Evolutionary conservation across 2,888 invertebrate genomes (phyloP).

Genomic region (Drepana falcataria): DNA sequence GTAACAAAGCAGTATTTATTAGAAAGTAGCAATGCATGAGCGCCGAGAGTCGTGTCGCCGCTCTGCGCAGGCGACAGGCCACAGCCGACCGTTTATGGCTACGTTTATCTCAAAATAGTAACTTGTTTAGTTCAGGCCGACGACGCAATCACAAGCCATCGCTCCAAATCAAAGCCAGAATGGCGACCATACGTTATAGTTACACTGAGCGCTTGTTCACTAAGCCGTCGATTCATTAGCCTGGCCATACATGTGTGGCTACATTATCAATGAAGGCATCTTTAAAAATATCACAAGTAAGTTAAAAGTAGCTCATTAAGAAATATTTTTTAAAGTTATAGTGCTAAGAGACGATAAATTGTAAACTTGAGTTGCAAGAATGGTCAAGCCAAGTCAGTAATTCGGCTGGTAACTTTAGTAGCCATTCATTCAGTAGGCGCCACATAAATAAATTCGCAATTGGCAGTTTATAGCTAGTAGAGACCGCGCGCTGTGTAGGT

Average conservation of each 20-base stretch:
- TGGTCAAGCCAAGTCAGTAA: constrained; percentile 28
- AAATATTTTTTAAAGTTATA: constrained; percentile 24
- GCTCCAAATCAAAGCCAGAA: constrained; percentile 60
- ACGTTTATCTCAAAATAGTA: constrained; percentile 75
- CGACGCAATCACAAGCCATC: constrained; percentile 67
- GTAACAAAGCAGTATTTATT: constrained; percentile 43
- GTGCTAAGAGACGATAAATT: constrained; percentile 21
- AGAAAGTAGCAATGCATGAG: constrained; percentile 48
- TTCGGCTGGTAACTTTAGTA: constrained; percentile 36
- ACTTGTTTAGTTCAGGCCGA: constrained; percentile 69
- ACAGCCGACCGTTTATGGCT: constrained; percentile 65
- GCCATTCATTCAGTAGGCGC: constrained; percentile 42
- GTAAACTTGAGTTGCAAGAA: constrained; percentile 32
- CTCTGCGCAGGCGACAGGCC: constrained; percentile 33
- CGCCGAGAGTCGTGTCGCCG: constrained; percentile 30
- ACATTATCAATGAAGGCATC: neutral
- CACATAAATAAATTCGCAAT: constrained; percentile 53
- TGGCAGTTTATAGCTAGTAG: constrained; percentile 27
- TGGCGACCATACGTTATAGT: constrained; percentile 28
- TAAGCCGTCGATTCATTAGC: neutral
- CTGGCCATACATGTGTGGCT: no score
- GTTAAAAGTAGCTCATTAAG: constrained; percentile 22
- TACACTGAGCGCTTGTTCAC: neutral
- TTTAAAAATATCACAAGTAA: constrained; percentile 15
- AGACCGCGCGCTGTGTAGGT: constrained; percentile 32